Evolutionary conservation across 2,888 invertebrate genomes (phyloP), one percentile per base, ranked within the genome.

Genomic region (Drosophila fungiperda): DNA sequence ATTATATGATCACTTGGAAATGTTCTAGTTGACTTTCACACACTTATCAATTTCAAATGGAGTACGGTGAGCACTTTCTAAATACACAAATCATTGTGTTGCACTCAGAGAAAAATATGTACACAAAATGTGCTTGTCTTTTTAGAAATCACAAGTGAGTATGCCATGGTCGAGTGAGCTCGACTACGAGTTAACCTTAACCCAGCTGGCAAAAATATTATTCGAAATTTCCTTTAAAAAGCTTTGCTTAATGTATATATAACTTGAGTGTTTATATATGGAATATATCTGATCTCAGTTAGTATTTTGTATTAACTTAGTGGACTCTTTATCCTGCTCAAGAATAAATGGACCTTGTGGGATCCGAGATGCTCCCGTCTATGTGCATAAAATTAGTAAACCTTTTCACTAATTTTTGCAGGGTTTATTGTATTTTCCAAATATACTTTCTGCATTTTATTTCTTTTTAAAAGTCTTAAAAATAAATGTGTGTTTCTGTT

Each of bases 51-150:
- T 36, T 23, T 53, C 20, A 40, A 68, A 68, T 23, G 15, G 9
- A 45, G 17, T 36, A 23, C 26, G 29, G 26, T 33, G 60, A 65
- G 53, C 64, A 84, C 90, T 90, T 86, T 90, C 90, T 76, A 87
- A 81, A 72, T 48, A 60, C 67, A 83, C 78, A 87, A 87, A 73
- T 87, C 84, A 84, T 63, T 62, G 55, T 55, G 26, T 4, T 36
- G 26, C 54, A 55, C 54, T 55, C 7, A 3, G 23, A 36, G 45
- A 45, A 45, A 45, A 54, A 15, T 0, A 29, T 50, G 11, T 29
- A 9, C 1, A 32, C 7, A 3, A 32, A 12, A 7, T 12, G n/a
- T 4, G 1, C 11, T 33, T 53, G 33, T 9, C 2, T 20, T 12
- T 52, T 20, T 7, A 12, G 3, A 20, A 42, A 42, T 42, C n/a